These are phyloP conservation scores for Telenomus remus DNA, from an alignment of 1,140 invertebrate genomes.

Conservation along the genomic window DNA sequence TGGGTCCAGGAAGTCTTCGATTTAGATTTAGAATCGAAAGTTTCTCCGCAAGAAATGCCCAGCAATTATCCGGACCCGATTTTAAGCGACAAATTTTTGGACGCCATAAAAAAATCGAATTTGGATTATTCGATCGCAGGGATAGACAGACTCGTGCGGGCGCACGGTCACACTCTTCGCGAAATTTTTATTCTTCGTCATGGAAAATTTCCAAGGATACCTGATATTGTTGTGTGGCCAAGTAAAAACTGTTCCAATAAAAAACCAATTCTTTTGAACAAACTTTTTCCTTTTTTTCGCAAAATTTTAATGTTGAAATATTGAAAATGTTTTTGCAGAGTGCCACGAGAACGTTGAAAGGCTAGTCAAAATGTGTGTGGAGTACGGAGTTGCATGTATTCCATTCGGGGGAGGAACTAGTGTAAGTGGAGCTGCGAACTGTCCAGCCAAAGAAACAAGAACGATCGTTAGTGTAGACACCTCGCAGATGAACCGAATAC, in stretches of 20 bases:
- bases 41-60: constrained; percentile 73
- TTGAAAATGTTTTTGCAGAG: too few relatives aligned
- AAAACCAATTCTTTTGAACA: too few relatives aligned
- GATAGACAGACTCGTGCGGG: constrained; percentile 89
- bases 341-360: constrained; percentile 88
- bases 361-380: constrained; percentile 86
- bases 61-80: constrained; percentile 77
- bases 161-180: constrained; percentile 96
- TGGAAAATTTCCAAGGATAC: constrained; percentile 87
- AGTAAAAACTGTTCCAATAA: constrained; percentile 70
- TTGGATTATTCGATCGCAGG: constrained; percentile 86
- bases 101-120: constrained; percentile 77
- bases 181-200: constrained; percentile 89
- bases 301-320: too few relatives aligned
- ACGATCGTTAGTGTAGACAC: constrained; percentile 95
- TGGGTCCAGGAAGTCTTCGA: constrained; percentile 88
- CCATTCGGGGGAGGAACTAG: constrained; percentile 98
- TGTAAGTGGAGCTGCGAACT: constrained; percentile 92
- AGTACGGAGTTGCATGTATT: constrained; percentile 89
- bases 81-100: constrained; percentile 78
- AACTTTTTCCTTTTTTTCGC: too few relatives aligned
- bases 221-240: constrained; percentile 96
- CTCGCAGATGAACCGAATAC: constrained; percentile 94
- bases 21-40: constrained; percentile 75
- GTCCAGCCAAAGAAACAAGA: constrained; percentile 86